Percentiles rank a stretch among this genome's conserved stretches.
phyloP scores from a whole-genome alignment of 2,888 invertebrate species.

The Leptinotarsa tumamoca region DNA sequence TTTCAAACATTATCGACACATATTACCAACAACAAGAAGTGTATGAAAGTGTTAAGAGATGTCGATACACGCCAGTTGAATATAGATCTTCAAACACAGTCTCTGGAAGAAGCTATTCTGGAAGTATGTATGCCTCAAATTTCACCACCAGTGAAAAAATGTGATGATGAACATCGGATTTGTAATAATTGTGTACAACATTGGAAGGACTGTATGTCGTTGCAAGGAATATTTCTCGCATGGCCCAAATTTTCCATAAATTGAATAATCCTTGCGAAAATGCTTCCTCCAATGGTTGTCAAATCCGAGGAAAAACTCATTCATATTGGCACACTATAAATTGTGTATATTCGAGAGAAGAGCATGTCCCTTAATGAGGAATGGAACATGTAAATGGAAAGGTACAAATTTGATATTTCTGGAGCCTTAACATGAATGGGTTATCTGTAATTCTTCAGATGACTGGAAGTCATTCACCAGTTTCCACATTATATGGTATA shows the following conservation, averaged over 20 bases:
- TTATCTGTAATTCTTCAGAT: too few relatives aligned
- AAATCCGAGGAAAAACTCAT: neutral
- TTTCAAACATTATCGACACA: too few relatives aligned
- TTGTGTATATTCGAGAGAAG: neutral
- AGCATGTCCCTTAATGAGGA: neutral
- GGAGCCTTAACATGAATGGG: neutral
- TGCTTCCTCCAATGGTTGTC: neutral
- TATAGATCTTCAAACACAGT: too few relatives aligned
- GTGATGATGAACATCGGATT: neutral
- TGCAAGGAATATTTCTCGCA: neutral
- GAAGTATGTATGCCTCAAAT: too few relatives aligned
- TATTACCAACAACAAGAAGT: too few relatives aligned
- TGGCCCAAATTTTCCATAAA: neutral
- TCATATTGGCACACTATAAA: neutral
- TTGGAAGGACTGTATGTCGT: neutral
- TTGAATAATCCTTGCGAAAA: neutral
- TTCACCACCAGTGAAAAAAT: neutral
- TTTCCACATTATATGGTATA: too few relatives aligned
- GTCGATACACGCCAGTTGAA: too few relatives aligned
- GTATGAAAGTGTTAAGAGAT: too few relatives aligned
- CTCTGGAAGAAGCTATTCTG: too few relatives aligned
- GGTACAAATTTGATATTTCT: neutral
- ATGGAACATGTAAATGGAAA: neutral
- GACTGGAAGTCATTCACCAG: too few relatives aligned
- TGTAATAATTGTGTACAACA: neutral